These are phyloP conservation scores for Haplochromis burtoni DNA, from an alignment of 2,113 vertebrate genomes.

Conservation along the genomic window DNA sequence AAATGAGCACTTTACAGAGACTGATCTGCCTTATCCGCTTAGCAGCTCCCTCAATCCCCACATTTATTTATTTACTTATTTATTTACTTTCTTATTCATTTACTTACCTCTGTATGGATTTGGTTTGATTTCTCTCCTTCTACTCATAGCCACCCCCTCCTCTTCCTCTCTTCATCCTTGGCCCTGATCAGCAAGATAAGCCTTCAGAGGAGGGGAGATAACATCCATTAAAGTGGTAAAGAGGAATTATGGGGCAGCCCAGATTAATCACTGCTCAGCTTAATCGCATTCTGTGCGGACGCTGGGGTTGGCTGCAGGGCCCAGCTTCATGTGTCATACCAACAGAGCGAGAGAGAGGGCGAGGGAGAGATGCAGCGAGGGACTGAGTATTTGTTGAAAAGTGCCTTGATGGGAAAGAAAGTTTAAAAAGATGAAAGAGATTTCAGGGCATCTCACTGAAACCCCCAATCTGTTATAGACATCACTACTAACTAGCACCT, in stretches of 20 bases:
- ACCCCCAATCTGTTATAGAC: constrained; percentile 34
- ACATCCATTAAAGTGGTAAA: constrained; percentile 74
- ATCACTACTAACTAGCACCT: constrained; percentile 46
- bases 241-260: constrained; percentile 71
- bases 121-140: constrained; percentile 20
- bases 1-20: constrained; percentile 70
- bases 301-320: constrained; percentile 52
- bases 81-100: constrained; percentile 68
- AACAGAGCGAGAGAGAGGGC: not conserved
- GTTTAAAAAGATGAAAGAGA: constrained; percentile 55
- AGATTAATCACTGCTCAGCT: constrained; percentile 71
- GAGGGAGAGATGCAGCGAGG: constrained; percentile 8
- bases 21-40: constrained; percentile 70
- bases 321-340: constrained; percentile 52
- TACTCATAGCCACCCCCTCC: not conserved
- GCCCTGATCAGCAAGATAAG: constrained; percentile 73
- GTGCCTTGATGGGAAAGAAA: constrained; percentile 30
- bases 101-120: constrained; percentile 61
- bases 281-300: constrained; percentile 67
- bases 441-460: constrained; percentile 28
- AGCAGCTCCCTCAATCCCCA: constrained; percentile 58
- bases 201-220: constrained; percentile 71
- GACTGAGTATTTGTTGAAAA: constrained; percentile 12
- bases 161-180: constrained; percentile 41
- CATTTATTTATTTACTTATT: constrained; percentile 62